Percentiles rank a stretch among this genome's conserved stretches.
phyloP scores from a whole-genome alignment of 2,888 invertebrate species.

The Iphiclides podalirius region DNA sequence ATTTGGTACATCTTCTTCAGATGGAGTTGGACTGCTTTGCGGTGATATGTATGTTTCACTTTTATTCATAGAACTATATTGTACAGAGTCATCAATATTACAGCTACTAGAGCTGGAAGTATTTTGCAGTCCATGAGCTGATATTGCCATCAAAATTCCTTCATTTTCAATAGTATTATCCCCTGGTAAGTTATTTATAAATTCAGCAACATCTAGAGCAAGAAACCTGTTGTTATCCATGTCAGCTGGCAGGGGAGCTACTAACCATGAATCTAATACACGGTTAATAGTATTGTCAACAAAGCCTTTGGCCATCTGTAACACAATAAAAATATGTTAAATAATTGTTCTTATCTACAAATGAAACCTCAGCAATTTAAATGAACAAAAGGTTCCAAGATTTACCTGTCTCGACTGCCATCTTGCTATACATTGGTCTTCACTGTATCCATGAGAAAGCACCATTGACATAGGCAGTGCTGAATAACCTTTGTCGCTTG shows the following conservation, averaged over 20 bases:
- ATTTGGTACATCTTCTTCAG: slow-evolving; percentile 40
- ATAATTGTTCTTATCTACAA: too few species aligned
- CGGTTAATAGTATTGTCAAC: slow-evolving; percentile 86
- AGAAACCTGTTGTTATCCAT: slow-evolving; percentile 54
- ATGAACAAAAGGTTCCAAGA: too few species aligned
- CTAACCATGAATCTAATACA: slow-evolving; percentile 82
- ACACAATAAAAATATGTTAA: too few species aligned
- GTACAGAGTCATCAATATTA: background rate
- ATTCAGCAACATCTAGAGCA: slow-evolving; percentile 71
- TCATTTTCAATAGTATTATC: slow-evolving; percentile 84
- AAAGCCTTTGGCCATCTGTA: slow-evolving; percentile 81
- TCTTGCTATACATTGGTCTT: slow-evolving; percentile 65
- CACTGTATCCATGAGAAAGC: slow-evolving; percentile 43
- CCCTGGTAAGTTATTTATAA: slow-evolving; percentile 76
- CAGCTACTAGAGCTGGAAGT: slow-evolving; percentile 43
- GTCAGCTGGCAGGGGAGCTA: slow-evolving; percentile 63
- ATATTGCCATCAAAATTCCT: slow-evolving; percentile 87
- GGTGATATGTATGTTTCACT: slow-evolving; percentile 38
- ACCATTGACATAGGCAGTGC: slow-evolving; percentile 44
- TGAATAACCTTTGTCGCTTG: slow-evolving; percentile 32
- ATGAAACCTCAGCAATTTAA: too few species aligned
- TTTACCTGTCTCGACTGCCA: slow-evolving; percentile 84
- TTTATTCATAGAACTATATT: slow-evolving; percentile 22
- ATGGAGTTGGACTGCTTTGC: slow-evolving; percentile 41
- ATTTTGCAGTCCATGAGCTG: slow-evolving; percentile 83